Evolutionary conservation across 1,140 invertebrate species (phyloP).

Genomic region (Epicauta chinensis): DNA sequence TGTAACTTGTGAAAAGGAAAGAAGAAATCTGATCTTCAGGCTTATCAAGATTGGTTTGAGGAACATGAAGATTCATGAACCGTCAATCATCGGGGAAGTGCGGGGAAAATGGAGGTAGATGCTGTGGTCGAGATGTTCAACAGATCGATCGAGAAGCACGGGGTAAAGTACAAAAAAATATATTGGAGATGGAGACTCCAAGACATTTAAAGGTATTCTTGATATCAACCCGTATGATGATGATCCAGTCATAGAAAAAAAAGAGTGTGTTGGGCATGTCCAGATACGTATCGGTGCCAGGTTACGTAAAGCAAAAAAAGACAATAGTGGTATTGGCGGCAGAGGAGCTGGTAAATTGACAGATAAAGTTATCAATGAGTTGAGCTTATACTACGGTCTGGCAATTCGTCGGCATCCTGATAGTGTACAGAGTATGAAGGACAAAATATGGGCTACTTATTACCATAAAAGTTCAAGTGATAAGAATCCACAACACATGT

Average conservation of each 20-base stretch:
- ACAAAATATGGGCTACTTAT: slow-evolving; percentile 28
- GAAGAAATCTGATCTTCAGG: slow-evolving; percentile 12
- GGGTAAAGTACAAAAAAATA: slow-evolving; percentile 26
- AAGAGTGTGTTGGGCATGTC: slow-evolving; percentile 30
- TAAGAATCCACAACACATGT: slow-evolving; percentile 28
- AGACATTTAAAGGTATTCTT: slow-evolving; percentile 22
- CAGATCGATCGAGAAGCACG: no score
- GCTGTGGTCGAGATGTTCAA: no score
- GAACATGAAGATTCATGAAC: slow-evolving; percentile 20
- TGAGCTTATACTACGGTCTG: slow-evolving; percentile 30
- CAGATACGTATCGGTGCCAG: slow-evolving; percentile 29
- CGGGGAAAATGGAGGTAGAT: slow-evolving; percentile 17
- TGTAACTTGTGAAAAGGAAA: slow-evolving; percentile 21
- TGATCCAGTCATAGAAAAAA: slow-evolving; percentile 17
- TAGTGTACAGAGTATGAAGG: slow-evolving; percentile 26
- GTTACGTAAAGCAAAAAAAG: slow-evolving; percentile 20
- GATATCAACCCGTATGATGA: slow-evolving; percentile 21
- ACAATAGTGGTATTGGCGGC: slow-evolving; percentile 13
- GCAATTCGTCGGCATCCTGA: slow-evolving; percentile 30
- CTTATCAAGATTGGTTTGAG: slow-evolving; percentile 25
- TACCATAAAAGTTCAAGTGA: slow-evolving; percentile 27
- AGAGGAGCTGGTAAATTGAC: slow-evolving; percentile 24
- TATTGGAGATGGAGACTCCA: slow-evolving; percentile 30
- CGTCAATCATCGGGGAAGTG: slow-evolving; percentile 27
- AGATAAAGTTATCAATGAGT: slow-evolving; percentile 22